Evolutionary conservation across 2,797 vertebrate genomes (phyloP).

Genomic region (Acrossocheilus fasciatus): DNA sequence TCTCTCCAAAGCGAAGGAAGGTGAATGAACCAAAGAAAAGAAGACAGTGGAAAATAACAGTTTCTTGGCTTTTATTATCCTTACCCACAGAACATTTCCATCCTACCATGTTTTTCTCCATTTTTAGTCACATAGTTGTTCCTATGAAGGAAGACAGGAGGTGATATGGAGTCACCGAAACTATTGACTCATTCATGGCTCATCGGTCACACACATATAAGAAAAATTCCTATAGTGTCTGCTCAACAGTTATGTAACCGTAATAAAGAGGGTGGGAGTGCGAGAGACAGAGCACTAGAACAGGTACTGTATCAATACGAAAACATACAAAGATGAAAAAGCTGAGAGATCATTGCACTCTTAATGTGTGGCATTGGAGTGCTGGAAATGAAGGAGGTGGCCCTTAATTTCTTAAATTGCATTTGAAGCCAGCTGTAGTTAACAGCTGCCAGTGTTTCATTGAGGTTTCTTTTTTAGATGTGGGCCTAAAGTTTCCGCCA

Average conservation of each 20-base stretch:
- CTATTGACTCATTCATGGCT: conserved; percentile 52
- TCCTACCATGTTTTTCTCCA: conserved; percentile 8
- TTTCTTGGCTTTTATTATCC: conserved; percentile 45
- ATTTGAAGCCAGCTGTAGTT: conserved; percentile 49
- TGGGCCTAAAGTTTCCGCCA: conserved; percentile 49
- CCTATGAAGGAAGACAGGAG: conserved; percentile 19
- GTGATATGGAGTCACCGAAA: conserved; percentile 39
- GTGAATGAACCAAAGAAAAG: conserved; percentile 35
- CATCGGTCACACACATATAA: conserved; percentile 24
- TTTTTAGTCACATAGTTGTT: conserved; percentile 1
- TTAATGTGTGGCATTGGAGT: conserved; percentile 25
- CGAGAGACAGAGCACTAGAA: not conserved
- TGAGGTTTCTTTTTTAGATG: conserved; percentile 49
- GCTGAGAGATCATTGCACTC: not conserved
- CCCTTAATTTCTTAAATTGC: conserved; percentile 23
- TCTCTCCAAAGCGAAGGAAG: conserved; percentile 20
- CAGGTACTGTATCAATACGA: not conserved
- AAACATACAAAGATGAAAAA: not conserved
- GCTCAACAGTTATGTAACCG: not conserved
- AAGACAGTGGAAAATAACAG: conserved; percentile 43
- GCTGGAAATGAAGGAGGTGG: conserved; percentile 37
- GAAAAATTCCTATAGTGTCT: not conserved
- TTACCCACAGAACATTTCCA: conserved; percentile 46
- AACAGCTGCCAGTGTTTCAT: conserved; percentile 24
- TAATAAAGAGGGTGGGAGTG: not conserved